Conservation (phyloP, 2,888 invertebrate genomes). For the Fragum sueziense region DNA sequence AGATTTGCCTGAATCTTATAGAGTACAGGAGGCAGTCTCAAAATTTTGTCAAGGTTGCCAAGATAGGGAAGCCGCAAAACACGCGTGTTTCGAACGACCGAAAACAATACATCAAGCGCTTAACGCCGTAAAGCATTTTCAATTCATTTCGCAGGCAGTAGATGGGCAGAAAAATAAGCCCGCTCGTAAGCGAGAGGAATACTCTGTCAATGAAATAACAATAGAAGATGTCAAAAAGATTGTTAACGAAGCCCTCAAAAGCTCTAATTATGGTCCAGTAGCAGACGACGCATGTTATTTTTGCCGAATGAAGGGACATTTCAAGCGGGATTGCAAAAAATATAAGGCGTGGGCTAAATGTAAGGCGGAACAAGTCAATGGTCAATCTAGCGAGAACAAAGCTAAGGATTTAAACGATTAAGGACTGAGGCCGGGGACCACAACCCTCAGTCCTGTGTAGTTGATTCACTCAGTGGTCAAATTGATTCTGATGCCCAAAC, state of each 20-base stretch:
- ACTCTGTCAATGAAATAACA: constrained; percentile 4
- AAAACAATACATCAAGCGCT: constrained; percentile 26
- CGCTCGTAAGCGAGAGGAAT: neutral
- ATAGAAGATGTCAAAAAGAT: neutral
- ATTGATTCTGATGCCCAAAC: neutral
- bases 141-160: constrained; percentile 33
- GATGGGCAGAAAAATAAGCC: constrained; percentile 25
- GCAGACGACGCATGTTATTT: neutral
- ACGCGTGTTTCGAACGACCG: constrained; percentile 36
- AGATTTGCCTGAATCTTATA: constrained; percentile 35
- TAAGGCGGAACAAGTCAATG: too few species aligned
- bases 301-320: neutral
- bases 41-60: constrained; percentile 48
- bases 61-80: constrained; percentile 41
- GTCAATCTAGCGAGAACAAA: too few species aligned
- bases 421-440: neutral
- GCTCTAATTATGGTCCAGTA: neutral
- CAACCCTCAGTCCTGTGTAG: neutral
- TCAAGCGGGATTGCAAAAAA: neutral
- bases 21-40: constrained; percentile 29
- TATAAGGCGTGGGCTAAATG: neutral
- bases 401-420: constrained; percentile 20
- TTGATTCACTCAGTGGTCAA: neutral
- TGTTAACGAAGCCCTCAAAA: neutral
- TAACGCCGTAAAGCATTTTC: constrained; percentile 32